phyloP scores from a whole-genome alignment of 2,113 vertebrate species.

The Muntiacus reevesi region DNA sequence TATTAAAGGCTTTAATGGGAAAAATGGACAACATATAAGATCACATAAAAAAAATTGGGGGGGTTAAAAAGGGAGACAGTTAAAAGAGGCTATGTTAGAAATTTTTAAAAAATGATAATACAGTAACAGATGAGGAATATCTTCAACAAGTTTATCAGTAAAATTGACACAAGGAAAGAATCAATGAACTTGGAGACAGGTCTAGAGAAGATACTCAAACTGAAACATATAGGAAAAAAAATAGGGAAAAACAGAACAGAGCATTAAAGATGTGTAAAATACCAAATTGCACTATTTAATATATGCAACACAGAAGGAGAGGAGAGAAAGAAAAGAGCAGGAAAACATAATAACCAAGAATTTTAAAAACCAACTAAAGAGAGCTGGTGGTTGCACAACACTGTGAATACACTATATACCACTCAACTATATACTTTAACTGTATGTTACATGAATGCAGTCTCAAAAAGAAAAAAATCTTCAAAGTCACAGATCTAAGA shows the following conservation, averaged over 20 bases:
- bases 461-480: not conserved
- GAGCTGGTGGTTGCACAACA: not conserved
- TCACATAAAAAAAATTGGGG: not conserved
- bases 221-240: not conserved
- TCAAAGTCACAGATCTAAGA: not conserved
- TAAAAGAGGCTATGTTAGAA: not conserved
- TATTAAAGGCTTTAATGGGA: not conserved
- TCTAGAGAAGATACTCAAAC: not conserved
- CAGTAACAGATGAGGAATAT: not conserved
- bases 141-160: not conserved
- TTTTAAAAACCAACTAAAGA: not conserved
- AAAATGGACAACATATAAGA: not conserved
- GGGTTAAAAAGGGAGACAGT: not conserved
- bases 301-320: not conserved
- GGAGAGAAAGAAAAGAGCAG: not conserved
- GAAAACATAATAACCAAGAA: not conserved
- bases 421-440: not conserved
- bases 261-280: not conserved
- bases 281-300: not conserved
- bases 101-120: not conserved
- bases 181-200: not conserved
- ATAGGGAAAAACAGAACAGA: not conserved
- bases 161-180: not conserved
- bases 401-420: not conserved
- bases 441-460: not conserved